Conservation (phyloP, 2,888 invertebrate genomes). For the Orthosia gothica region DNA sequence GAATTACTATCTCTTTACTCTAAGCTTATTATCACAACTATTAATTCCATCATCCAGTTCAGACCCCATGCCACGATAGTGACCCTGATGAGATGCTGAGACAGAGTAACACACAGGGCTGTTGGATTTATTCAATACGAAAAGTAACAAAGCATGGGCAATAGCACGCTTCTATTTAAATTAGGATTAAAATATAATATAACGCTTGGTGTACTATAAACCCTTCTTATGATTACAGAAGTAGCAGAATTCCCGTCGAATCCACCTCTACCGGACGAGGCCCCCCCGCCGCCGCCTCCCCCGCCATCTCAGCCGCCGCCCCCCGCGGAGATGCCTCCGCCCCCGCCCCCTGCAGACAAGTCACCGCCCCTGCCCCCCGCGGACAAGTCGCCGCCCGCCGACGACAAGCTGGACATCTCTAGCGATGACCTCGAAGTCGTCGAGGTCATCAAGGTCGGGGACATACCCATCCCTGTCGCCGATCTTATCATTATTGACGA, state of each 20-base stretch:
- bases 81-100: too few relatives aligned
- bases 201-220: background rate
- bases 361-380: slow-evolving; percentile 45
- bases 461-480: slow-evolving; percentile 80
- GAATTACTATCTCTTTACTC: too few relatives aligned
- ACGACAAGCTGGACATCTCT: slow-evolving; percentile 42
- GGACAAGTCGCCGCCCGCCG: slow-evolving; percentile 8
- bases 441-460: slow-evolving; percentile 76
- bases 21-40: too few relatives aligned
- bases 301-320: slow-evolving; percentile 62
- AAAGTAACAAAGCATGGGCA: too few relatives aligned
- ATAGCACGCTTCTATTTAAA: too few relatives aligned
- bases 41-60: too few relatives aligned
- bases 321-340: slow-evolving; percentile 58
- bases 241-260: slow-evolving; percentile 83
- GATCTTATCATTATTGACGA: slow-evolving; percentile 79
- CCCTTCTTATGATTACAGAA: slow-evolving; percentile 73
- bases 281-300: slow-evolving; percentile 80
- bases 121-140: too few relatives aligned
- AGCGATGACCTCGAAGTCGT: slow-evolving; percentile 76
- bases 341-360: slow-evolving; percentile 40
- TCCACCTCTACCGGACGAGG: slow-evolving; percentile 88
- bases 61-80: too few relatives aligned
- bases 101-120: too few relatives aligned
- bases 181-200: too few relatives aligned